phyloP scores from a whole-genome alignment of 2,113 vertebrate genomes.

The Budorcas taxicolor region DNA sequence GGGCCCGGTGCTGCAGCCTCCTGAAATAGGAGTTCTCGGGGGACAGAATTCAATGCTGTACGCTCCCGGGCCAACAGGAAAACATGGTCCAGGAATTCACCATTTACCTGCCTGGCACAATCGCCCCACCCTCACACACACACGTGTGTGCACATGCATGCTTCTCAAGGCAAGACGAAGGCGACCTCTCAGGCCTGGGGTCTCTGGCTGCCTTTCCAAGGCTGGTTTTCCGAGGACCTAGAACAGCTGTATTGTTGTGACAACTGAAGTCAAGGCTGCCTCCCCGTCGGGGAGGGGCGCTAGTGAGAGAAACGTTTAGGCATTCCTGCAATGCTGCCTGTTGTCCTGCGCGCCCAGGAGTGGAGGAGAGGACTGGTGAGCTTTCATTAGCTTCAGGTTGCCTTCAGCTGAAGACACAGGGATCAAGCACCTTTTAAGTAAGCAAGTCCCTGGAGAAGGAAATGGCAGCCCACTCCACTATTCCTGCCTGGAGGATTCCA shows the following conservation, averaged over 20 bases:
- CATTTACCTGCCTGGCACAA: not conserved
- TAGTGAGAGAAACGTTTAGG: not conserved
- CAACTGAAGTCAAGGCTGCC: not conserved
- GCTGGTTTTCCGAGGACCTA: not conserved
- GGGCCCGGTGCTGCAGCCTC: not conserved
- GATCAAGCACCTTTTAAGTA: not conserved
- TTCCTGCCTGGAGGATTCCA: not conserved
- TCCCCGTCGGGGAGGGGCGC: fast-evolving
- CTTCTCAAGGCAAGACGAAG: not conserved
- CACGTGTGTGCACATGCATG: fast-evolving
- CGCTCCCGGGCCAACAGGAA: not conserved
- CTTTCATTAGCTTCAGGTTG: fast-evolving
- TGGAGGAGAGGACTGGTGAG: fast-evolving
- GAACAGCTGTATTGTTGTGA: not conserved
- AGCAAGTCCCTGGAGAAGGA: not conserved
- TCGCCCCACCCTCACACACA: fast-evolving
- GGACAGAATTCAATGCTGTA: not conserved
- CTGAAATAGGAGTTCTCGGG: not conserved
- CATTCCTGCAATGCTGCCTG: fast-evolving
- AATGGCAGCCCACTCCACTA: not conserved
- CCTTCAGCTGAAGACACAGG: not conserved
- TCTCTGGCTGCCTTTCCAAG: not conserved
- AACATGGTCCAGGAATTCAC: no score
- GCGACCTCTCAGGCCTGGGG: not conserved
- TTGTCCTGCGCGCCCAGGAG: fast-evolving